Base-by-base conservation (phyloP, 2,113 vertebrate species). In the Zeus faber region DNA sequence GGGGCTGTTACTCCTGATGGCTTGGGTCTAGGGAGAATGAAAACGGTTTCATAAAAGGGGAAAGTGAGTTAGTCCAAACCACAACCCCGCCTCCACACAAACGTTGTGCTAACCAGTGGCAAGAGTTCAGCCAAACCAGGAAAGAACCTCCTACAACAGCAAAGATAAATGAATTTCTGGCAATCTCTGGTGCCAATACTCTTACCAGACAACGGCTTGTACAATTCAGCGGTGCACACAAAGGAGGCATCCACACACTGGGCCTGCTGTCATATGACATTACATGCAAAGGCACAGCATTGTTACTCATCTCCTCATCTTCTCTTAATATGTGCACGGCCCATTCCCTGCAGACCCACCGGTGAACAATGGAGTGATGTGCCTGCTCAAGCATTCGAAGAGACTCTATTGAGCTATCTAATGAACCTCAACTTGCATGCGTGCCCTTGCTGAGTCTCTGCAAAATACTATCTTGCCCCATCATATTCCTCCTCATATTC, bases 371-470 rank as follows among this genome's bases (percentile, higher is more conserved):
- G 62, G 65, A 68, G 65, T 39, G 73, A 69, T 58, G 65, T 49
- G 56, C 64, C 70, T 79, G 52, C 54, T 71, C 51, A 20, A 72
- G 66, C 75, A 81, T 86, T 85, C 80, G 80, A 81, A 75, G 23
- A 22, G 77, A 61, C 74, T 75, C 63, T 48, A 65, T 79, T 77
- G 75, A 77, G 77, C 70, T 71, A 66, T 84, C 73, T 83, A 85
- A 85, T 80, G 84, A 85, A 84, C 67, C 81, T 82, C 65, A 52
- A 43, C 72, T 14, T n/a, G 58, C 75, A 49, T 72, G 63, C 40
- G 31, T 47, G 62, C 54, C 33, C 67, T 52, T 63, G 39, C 60
- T 33, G 43, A 59, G 49, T 52, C 63, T 61, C 58, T 35, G 23
- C 33, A 60, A 67, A 80, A 81, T 54, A 2, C 71, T 54, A 64